phyloP scores from a whole-genome alignment of 2,888 invertebrate species.

The Adelognathus sp. region DNA sequence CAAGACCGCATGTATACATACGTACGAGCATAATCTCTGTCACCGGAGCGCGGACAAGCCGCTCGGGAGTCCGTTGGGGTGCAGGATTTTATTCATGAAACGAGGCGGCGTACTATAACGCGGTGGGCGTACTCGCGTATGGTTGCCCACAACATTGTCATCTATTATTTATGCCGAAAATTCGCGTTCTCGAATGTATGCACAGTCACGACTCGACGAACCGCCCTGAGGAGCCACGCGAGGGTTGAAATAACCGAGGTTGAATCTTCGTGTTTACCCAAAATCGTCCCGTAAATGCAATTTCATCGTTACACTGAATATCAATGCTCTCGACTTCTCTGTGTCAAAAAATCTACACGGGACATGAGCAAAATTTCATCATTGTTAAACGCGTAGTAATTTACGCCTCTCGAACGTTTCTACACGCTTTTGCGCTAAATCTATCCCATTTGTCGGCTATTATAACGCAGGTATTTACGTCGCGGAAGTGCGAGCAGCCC shows the following conservation, averaged over 20 bases:
- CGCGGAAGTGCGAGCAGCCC: slow-evolving; percentile 62
- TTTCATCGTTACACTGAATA: neutral
- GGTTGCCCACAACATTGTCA: slow-evolving; percentile 49
- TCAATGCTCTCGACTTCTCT: neutral
- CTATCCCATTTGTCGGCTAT: slow-evolving; percentile 35
- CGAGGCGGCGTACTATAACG: neutral
- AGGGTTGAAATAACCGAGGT: neutral
- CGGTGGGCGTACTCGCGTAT: slow-evolving; percentile 14
- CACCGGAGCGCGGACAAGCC: slow-evolving; percentile 18
- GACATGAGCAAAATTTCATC: neutral
- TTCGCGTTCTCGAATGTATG: neutral
- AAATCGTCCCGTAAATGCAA: neutral
- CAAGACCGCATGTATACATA: slow-evolving; percentile 22
- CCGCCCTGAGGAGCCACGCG: slow-evolving; percentile 2
- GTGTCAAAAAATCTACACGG: neutral
- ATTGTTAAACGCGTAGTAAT: neutral
- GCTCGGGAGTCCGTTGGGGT: slow-evolving; percentile 30
- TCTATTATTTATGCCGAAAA: slow-evolving; percentile 61
- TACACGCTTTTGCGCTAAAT: slow-evolving; percentile 28
- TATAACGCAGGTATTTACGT: slow-evolving; percentile 59
- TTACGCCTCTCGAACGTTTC: neutral
- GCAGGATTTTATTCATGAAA: slow-evolving; percentile 65
- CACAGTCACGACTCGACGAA: too few relatives aligned
- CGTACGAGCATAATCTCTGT: slow-evolving; percentile 46
- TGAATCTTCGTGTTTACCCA: neutral